Base-by-base conservation (phyloP, 1,140 invertebrate genomes). In the Zaprionus africanus region DNA sequence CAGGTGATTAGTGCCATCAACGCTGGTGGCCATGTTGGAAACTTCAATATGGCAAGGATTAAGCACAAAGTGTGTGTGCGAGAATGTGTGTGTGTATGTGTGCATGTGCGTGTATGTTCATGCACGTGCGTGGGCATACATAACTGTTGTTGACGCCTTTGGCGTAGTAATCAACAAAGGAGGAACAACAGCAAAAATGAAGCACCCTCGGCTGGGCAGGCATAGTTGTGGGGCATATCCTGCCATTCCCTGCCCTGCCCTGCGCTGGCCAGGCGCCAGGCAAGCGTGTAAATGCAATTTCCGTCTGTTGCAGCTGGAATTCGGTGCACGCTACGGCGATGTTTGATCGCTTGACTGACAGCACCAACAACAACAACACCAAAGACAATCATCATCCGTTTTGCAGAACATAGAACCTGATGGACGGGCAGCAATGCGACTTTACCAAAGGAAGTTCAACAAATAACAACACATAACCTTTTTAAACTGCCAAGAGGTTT, bases 281-380 rank as follows among this genome's bases (percentile, higher is more conserved):
- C 78, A 73, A 76, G 71, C 68, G 84, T 79, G 78, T 83, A 87
- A 87, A 88, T 87, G 84, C 84, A 87, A 87, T 87, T 87, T 87
- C 84, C 84, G 84, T 78, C 81, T 68, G 81, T 19, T 81, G 85
- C 84, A 88, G 62, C 78, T 81, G 78, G 84, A 88, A 88, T 88
- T 88, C 73, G 62, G 59, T 83, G 68, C 68, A 54, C 51, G 66
- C 36, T 60, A 64, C 41, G 49, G 58, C 57, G 46, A 19, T 64
- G 34, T 19, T 15, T 58, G 36, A 56, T 9, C 24, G 53, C 7
- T 66, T 76, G 72, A 76, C 62, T 73, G 82, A 74, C 70, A 63
- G 79, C 53, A 58, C n/a, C 41, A 46, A 46, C 1, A 17, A 15
- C 41, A 46, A 41, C 38, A 41, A n/a, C 15, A n/a, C 15, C 38